A percentile compares a stretch with the other conserved stretches of the same genome.
Conservation (phyloP, 2,797 vertebrate genomes). For the Nannoperca australis region DNA sequence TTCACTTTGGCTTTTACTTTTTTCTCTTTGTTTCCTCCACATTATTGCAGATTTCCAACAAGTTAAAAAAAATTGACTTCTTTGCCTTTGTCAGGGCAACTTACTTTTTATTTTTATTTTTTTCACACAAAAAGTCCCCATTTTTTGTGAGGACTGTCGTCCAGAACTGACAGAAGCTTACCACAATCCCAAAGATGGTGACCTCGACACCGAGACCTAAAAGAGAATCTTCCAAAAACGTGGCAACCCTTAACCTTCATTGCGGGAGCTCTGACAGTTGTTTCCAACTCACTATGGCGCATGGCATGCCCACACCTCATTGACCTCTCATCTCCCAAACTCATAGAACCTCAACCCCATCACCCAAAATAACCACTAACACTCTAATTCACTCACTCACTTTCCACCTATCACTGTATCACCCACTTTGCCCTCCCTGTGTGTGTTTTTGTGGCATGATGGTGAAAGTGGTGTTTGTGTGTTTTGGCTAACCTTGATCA, state of each 20-base stretch:
- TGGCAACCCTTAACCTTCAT: conserved; percentile 80
- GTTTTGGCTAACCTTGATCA: conserved; percentile 60
- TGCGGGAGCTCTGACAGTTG: conserved; percentile 91
- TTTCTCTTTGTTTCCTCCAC: conserved; percentile 79
- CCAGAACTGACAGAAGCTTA: conserved; percentile 90
- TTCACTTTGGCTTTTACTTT: conserved; percentile 79
- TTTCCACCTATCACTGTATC: conserved; percentile 63
- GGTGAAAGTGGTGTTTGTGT: conserved; percentile 76
- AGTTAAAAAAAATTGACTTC: conserved; percentile 68
- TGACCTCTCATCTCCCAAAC: conserved; percentile 59
- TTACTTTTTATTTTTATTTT: conserved; percentile 74
- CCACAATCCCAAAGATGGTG: conserved; percentile 83
- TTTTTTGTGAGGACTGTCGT: conserved; percentile 89
- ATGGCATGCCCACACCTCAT: conserved; percentile 92
- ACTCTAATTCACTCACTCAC: conserved; percentile 78
- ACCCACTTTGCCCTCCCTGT: conserved; percentile 69
- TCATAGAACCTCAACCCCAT: conserved; percentile 62
- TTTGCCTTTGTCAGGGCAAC: conserved; percentile 79
- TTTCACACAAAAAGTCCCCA: conserved; percentile 82
- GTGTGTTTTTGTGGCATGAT: conserved; percentile 86
- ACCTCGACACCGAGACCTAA: conserved; percentile 76
- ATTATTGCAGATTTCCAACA: conserved; percentile 77
- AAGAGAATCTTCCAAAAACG: conserved; percentile 70
- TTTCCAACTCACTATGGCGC: conserved; percentile 90
- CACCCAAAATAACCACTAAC: conserved; percentile 86